Evolutionary conservation across 2,888 invertebrate genomes (phyloP).

Genomic region (Neria commutata): DNA sequence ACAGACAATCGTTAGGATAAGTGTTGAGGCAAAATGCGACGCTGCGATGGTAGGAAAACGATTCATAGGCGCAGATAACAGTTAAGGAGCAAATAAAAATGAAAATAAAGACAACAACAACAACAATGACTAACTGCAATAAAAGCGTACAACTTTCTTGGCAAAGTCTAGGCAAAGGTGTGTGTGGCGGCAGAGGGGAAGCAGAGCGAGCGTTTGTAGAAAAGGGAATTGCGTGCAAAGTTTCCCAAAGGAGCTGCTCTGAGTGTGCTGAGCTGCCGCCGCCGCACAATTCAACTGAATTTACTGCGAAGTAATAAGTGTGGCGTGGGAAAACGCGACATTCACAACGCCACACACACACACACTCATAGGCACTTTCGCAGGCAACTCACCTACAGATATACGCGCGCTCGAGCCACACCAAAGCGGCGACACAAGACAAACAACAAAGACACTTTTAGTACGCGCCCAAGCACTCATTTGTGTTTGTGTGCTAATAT

Average conservation of each 20-base stretch:
- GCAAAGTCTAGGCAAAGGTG: background rate
- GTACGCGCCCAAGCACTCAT: background rate
- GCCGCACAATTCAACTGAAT: too few relatives aligned
- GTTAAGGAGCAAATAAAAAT: conserved; percentile 19
- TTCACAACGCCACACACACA: too few relatives aligned
- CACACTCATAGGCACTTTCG: background rate
- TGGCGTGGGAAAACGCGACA: background rate
- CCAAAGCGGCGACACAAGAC: conserved; percentile 34
- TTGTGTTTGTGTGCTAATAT: background rate
- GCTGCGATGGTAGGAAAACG: too few relatives aligned
- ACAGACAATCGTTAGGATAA: conserved; percentile 56
- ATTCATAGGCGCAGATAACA: conserved; percentile 7
- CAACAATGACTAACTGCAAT: conserved; percentile 40
- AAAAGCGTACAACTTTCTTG: conserved; percentile 38
- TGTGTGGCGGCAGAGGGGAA: background rate
- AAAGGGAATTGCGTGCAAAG: too few relatives aligned
- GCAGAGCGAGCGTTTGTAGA: too few relatives aligned
- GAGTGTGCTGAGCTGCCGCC: background rate
- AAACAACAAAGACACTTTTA: background rate
- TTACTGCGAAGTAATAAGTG: background rate
- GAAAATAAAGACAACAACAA: conserved; percentile 16
- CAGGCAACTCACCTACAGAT: too few relatives aligned
- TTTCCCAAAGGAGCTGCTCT: conserved; percentile 1
- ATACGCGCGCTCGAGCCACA: too few relatives aligned
- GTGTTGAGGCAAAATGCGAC: conserved; percentile 47